Base-by-base conservation (phyloP, 2,113 vertebrate species). In the Labrus mixtus region DNA sequence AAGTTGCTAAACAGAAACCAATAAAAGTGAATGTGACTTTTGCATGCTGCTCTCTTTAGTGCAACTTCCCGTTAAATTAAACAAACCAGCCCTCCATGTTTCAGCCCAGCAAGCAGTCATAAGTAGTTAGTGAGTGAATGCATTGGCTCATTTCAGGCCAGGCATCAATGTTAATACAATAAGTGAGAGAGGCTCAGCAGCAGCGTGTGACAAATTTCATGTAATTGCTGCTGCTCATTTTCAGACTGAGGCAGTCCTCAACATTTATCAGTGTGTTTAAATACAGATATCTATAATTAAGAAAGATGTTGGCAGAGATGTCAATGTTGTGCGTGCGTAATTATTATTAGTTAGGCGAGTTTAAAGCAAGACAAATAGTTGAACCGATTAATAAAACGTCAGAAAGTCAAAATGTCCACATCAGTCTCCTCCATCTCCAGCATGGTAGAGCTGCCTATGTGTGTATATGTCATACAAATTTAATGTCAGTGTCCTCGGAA, bases 131-230 rank as follows among this genome's bases (percentile, higher is more conserved):
- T 71, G 39, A 91, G 88, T 87, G 60, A 85, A 90, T 90, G 68
- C 68, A 83, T 85, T 70, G 88, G 69, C 82, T 85, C 57, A 85
- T 89, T 90, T 78, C 81, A 76, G 78, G 51, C 79, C 53, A 53
- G 85, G 77, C 89, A 67, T 93, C 90, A 65, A 93, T 92, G 89
- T 90, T 92, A 90, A 93, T 90, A 89, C 72, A 90, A 93, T 92
- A 91, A 91, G 68, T 37, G 68, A 73, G 83, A 87, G 74, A 85
- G 76, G 77, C 85, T 86, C 89, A 36, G 86, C 75, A 78, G 82
- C 76, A 82, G 82, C 73, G 89, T 87, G 91, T 93, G 91, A 92
- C 88, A 93, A 89, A 93, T 92, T 62, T 85, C 81, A 87, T 89
- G 84, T 82, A 90, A 92, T 92, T 87, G 82, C 92, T 78, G 80